Percentiles rank a stretch among this genome's conserved stretches.
phyloP scores from a whole-genome alignment of 2,113 vertebrate species.

The Bubo blakistoni region DNA sequence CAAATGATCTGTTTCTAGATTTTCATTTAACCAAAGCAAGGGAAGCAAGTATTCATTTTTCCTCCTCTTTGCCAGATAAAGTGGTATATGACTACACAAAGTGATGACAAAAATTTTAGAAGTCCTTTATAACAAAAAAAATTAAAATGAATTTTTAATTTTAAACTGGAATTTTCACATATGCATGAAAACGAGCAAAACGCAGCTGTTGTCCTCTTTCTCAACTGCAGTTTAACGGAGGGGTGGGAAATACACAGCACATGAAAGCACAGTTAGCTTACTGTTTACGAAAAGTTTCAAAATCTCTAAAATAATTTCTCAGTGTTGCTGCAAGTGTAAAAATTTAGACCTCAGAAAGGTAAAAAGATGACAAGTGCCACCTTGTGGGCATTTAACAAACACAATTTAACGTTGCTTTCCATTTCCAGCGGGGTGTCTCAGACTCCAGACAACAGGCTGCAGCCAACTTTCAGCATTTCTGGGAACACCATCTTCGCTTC shows the following conservation, averaged over 20 bases:
- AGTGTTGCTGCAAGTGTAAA: not conserved
- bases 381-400: conserved; percentile 70
- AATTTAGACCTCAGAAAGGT: not conserved
- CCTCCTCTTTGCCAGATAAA: not conserved
- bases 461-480: not conserved
- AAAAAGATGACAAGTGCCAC: conserved; percentile 72
- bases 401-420: not conserved
- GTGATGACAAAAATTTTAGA: not conserved
- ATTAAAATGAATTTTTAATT: not conserved
- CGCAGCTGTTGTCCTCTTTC: not conserved
- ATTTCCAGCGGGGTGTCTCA: not conserved
- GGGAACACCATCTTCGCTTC: not conserved
- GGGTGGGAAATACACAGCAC: not conserved
- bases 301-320: not conserved
- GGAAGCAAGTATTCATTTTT: not conserved
- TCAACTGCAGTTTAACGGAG: not conserved
- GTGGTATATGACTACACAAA: not conserved
- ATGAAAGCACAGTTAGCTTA: not conserved
- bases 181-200: not conserved
- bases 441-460: not conserved
- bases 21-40: not conserved
- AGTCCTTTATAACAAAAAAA: not conserved
- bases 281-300: not conserved
- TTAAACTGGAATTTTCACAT: not conserved
- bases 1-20: not conserved